phyloP scores from a whole-genome alignment of 2,888 invertebrate species.

The Melinaea menophilus region DNA sequence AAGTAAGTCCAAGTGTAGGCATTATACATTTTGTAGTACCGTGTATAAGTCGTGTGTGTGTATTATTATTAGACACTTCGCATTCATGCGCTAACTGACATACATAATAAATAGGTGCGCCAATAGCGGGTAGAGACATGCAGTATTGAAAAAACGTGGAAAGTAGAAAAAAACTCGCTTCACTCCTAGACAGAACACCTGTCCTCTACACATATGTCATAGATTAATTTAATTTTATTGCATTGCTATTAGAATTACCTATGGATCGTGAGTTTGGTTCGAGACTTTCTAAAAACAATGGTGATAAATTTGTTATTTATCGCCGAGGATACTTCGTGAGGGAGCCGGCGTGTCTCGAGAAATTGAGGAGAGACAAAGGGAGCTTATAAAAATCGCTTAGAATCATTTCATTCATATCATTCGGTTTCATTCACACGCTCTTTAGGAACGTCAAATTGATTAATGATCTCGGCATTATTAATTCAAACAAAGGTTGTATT shows the following conservation, averaged over 20 bases:
- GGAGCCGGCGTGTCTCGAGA: conserved; percentile 1
- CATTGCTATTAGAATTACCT: conserved; percentile 3
- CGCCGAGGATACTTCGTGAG: conserved; percentile 1
- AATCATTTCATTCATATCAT: background rate
- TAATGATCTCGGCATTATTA: conserved; percentile 1
- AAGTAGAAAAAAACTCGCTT: conserved; percentile 38
- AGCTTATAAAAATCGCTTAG: background rate
- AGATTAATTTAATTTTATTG: conserved; percentile 2
- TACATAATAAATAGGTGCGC: conserved; percentile 27
- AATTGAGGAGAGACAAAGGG: background rate
- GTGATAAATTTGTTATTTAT: conserved; percentile 8
- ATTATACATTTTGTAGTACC: background rate
- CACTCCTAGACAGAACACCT: conserved; percentile 32
- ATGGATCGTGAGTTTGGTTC: conserved; percentile 1
- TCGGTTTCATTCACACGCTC: conserved; percentile 1
- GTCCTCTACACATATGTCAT: conserved; percentile 21
- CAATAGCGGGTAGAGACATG: conserved; percentile 25
- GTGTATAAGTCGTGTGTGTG: background rate
- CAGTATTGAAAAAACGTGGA: conserved; percentile 39
- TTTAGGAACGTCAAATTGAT: background rate
- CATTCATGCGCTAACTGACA: conserved; percentile 21
- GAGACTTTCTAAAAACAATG: conserved; percentile 7
- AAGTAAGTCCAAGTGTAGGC: background rate
- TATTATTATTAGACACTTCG: background rate
- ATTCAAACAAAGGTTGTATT: background rate